Evolutionary conservation across 2,113 vertebrate genomes (phyloP).

Genomic region (Vulpes ferrilata): DNA sequence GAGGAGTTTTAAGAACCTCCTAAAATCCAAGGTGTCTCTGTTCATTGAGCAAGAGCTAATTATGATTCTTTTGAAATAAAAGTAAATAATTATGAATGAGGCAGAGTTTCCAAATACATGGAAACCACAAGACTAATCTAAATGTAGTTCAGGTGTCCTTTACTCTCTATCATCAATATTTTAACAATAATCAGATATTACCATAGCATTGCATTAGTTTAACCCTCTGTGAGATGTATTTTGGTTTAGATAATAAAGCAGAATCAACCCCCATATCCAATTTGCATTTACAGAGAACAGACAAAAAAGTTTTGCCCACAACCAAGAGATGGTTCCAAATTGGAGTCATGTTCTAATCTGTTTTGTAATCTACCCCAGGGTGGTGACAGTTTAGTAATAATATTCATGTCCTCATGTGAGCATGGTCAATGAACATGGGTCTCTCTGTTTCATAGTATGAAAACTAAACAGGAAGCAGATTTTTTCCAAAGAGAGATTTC

Average conservation of each 20-base stretch:
- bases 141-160: neutral
- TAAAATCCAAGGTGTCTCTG: neutral
- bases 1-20: neutral
- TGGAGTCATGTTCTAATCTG: neutral
- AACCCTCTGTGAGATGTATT: neutral
- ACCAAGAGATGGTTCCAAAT: neutral
- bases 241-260: conserved; percentile 4
- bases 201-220: neutral
- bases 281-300: neutral
- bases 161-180: neutral
- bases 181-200: neutral
- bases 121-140: neutral
- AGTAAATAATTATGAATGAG: neutral
- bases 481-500: neutral
- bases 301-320: neutral
- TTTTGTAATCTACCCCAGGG: neutral
- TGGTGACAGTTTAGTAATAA: neutral
- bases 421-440: neutral
- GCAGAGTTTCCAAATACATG: neutral
- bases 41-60: neutral
- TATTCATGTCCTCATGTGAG: neutral
- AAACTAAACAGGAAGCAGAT: neutral
- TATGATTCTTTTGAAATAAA: conserved; percentile 30
- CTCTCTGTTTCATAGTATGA: neutral
- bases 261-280: neutral